Conservation (phyloP, 2,888 invertebrate genomes). For the Tenthredo amoena region DNA sequence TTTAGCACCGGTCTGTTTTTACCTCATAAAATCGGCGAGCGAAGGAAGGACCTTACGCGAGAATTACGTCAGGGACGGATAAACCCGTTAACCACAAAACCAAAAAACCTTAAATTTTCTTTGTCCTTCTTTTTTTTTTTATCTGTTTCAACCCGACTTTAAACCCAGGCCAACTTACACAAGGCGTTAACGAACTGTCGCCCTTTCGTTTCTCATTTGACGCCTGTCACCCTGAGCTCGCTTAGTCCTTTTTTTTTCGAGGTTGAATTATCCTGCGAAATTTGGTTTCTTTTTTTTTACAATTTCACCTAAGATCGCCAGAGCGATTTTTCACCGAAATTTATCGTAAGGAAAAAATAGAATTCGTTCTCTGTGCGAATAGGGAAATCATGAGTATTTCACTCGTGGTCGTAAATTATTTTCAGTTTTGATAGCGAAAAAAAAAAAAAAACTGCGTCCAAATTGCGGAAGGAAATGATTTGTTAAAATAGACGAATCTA, state of each 20-base stretch:
- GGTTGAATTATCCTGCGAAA: too few relatives aligned
- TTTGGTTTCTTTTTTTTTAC: too few relatives aligned
- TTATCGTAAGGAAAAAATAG: too few relatives aligned
- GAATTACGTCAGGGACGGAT: not conserved
- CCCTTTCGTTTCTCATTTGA: not conserved
- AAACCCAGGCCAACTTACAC: not conserved
- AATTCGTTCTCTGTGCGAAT: too few relatives aligned
- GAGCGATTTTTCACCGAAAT: too few relatives aligned
- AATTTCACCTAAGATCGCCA: too few relatives aligned
- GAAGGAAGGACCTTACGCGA: not conserved
- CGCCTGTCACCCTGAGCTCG: not conserved
- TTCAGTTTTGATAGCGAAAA: not conserved
- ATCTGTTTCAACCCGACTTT: not conserved
- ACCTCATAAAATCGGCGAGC: not conserved
- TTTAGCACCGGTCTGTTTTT: not conserved
- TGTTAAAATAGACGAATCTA: not conserved
- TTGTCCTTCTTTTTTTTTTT: too few relatives aligned
- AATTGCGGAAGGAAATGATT: not conserved
- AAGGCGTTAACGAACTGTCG: conserved; percentile 24
- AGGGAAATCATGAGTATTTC: too few relatives aligned
- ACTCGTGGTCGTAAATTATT: too few relatives aligned
- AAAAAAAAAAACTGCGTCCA: too few relatives aligned
- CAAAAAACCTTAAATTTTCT: not conserved
- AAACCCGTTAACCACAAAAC: not conserved
- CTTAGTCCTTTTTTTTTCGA: not conserved